These are phyloP conservation scores for Leucophora obtusa DNA, from an alignment of 2,888 invertebrate genomes.

Conservation along the genomic window DNA sequence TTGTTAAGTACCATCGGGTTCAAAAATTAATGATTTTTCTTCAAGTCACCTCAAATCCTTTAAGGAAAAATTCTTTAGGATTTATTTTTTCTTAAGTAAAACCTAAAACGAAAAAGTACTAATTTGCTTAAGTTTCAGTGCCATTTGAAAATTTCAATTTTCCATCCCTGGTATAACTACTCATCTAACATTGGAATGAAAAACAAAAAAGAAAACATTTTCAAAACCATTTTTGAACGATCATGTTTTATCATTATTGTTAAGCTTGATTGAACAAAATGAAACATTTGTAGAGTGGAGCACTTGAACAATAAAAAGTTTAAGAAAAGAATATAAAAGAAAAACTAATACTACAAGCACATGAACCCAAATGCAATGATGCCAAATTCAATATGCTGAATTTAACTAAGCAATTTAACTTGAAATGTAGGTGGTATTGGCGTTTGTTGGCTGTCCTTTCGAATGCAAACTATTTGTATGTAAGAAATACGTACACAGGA, in stretches of 20 bases:
- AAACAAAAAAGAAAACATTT: not conserved
- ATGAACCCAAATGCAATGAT: not conserved
- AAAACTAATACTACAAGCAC: not conserved
- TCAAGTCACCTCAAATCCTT: no score
- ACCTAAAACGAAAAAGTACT: no score
- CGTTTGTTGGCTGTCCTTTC: not conserved
- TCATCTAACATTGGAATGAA: slow-evolving; percentile 21
- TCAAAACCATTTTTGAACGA: slow-evolving; percentile 35
- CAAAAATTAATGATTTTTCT: no score
- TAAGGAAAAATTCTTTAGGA: no score
- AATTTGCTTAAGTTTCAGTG: no score
- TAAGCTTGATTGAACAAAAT: slow-evolving; percentile 60
- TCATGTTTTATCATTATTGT: slow-evolving; percentile 63
- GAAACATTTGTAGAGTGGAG: slow-evolving; percentile 34
- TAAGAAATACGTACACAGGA: not conserved
- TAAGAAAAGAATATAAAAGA: not conserved
- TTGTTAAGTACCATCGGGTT: no score
- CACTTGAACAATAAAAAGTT: slow-evolving; percentile 12
- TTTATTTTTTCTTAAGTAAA: no score
- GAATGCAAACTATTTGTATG: not conserved
- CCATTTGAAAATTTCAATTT: no score
- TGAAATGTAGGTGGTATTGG: not conserved
- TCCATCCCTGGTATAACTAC: not conserved
- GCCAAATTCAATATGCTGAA: not conserved
- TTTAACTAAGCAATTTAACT: not conserved